phyloP scores from a whole-genome alignment of 1,140 invertebrate species.

The Sycobia sp. region DNA sequence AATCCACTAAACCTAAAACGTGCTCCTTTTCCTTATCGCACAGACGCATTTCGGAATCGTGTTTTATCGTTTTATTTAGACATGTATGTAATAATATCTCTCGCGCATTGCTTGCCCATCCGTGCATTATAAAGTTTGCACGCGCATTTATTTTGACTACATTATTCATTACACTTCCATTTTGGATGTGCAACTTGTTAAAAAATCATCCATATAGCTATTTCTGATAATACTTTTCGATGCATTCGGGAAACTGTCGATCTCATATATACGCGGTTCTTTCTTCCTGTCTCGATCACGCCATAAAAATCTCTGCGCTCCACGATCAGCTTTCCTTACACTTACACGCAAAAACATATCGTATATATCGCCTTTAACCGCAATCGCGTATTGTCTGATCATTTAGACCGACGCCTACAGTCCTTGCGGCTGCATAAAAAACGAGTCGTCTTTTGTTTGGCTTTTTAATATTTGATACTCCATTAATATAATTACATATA shows the following conservation, averaged over 20 bases:
- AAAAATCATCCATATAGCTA: no score
- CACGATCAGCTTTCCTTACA: not conserved
- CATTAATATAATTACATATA: no score
- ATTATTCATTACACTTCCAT: not conserved
- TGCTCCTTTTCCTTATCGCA: not conserved
- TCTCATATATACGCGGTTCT: not conserved
- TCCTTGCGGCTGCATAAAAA: slow-evolving; percentile 1
- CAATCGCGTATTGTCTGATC: not conserved
- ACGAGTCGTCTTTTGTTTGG: not conserved
- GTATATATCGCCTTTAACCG: not conserved
- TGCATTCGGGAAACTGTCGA: no score
- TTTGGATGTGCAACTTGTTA: no score
- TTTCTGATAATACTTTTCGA: no score
- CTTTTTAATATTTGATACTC: not conserved
- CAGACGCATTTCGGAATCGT: no score
- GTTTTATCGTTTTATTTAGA: no score
- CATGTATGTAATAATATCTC: no score
- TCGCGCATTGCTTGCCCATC: no score
- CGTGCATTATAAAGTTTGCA: no score
- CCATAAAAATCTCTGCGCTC: slow-evolving; percentile 11
- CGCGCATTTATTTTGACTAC: not conserved
- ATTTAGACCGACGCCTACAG: not conserved
- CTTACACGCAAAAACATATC: slow-evolving; percentile 1
- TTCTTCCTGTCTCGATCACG: not conserved
- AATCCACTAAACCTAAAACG: not conserved